These are phyloP conservation scores for Thaumatotibia leucotreta DNA, from an alignment of 1,140 invertebrate species.

Conservation along the genomic window DNA sequence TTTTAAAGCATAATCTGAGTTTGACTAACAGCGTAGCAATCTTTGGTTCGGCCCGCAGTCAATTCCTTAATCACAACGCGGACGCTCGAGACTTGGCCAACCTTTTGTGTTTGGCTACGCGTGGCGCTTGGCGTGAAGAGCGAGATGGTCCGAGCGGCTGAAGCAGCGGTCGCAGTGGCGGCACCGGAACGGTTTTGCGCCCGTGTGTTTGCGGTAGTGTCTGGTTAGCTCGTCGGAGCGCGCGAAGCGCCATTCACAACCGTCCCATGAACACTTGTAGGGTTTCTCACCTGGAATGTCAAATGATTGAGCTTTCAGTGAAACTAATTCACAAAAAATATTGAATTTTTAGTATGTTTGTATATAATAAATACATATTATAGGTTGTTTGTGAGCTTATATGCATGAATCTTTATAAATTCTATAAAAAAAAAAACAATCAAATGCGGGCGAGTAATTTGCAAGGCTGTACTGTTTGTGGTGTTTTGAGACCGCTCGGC, in stretches of 20 bases:
- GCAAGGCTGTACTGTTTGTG: too few relatives aligned
- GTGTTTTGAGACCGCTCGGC: too few relatives aligned
- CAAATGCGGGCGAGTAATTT: too few relatives aligned
- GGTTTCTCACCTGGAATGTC: slow-evolving; percentile 95
- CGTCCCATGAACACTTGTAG: slow-evolving; percentile 97
- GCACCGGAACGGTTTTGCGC: slow-evolving; percentile 97
- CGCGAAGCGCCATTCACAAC: slow-evolving; percentile 97
- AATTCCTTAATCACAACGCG: slow-evolving; percentile 8
- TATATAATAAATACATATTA: too few relatives aligned
- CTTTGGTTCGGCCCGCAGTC: slow-evolving; percentile 10
- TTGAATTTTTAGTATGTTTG: too few relatives aligned
- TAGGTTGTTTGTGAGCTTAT: too few relatives aligned
- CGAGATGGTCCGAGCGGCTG: slow-evolving; percentile 96
- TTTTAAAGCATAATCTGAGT: slow-evolving; percentile 9
- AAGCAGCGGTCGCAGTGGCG: slow-evolving; percentile 95
- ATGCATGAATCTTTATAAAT: too few relatives aligned
- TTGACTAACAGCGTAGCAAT: slow-evolving; percentile 2
- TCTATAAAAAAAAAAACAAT: too few relatives aligned
- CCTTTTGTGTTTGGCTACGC: slow-evolving; percentile 45
- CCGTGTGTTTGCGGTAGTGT: slow-evolving; percentile 96
- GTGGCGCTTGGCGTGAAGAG: slow-evolving; percentile 84
- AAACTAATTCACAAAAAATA: too few relatives aligned
- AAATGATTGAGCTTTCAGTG: too few relatives aligned
- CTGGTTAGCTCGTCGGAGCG: slow-evolving; percentile 96
- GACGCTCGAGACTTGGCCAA: not conserved